Conservation (phyloP, 1,140 invertebrate species). For the Cotesia chilonis region DNA sequence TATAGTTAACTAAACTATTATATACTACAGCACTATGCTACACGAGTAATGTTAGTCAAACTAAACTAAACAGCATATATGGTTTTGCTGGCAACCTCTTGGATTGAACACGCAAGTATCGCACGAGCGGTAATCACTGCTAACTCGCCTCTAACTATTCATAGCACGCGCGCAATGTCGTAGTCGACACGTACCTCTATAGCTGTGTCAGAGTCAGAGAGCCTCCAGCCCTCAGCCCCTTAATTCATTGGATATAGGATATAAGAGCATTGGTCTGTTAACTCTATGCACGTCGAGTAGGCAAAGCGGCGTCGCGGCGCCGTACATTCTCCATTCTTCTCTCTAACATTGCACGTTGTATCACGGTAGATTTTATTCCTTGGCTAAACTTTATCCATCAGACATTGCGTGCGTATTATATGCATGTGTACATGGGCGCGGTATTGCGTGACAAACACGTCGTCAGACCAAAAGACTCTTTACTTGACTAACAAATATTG, state of each 20-base stretch:
- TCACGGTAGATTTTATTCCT: not conserved
- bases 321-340: not conserved
- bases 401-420: constrained; percentile 13
- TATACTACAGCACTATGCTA: too few relatives aligned
- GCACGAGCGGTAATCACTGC: constrained; percentile 48
- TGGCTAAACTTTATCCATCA: not conserved
- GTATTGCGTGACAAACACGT: constrained; percentile 28
- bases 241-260: too few relatives aligned
- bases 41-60: too few relatives aligned
- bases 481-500: constrained; percentile 7
- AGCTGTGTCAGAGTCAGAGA: too few relatives aligned
- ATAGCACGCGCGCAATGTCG: constrained; percentile 53
- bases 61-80: not conserved
- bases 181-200: constrained; percentile 47
- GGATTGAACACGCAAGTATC: constrained; percentile 43
- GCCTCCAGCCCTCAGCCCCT: not conserved
- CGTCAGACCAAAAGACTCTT: constrained; percentile 9
- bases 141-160: constrained; percentile 54
- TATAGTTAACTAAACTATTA: not conserved
- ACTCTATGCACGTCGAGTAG: constrained; percentile 24
- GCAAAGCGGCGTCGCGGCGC: constrained; percentile 18
- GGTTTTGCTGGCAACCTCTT: not conserved
- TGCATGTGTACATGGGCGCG: constrained; percentile 10
- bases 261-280: constrained; percentile 34
- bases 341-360: not conserved